Percentiles rank a stretch among this genome's conserved stretches.
phyloP scores from a whole-genome alignment of 1,140 invertebrate genomes.

The Cyclina sinensis region DNA sequence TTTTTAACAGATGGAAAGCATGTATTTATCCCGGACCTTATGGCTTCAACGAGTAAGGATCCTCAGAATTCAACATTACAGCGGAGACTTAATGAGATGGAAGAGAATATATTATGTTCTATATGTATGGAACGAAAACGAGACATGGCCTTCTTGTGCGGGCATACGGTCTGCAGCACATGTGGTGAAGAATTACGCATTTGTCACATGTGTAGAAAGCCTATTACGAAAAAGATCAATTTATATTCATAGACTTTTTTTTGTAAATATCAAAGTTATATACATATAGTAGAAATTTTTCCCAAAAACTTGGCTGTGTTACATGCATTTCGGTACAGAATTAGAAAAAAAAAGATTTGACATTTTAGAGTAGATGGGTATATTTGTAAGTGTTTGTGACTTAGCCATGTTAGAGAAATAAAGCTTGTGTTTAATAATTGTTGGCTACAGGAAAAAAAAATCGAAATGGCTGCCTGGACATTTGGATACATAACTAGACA shows the following conservation, averaged over 20 bases:
- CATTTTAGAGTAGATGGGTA: no score
- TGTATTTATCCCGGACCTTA: background rate
- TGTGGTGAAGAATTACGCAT: conserved; percentile 94
- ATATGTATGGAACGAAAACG: conserved; percentile 90
- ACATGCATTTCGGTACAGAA: no score
- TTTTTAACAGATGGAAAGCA: conserved; percentile 61
- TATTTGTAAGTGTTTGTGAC: no score
- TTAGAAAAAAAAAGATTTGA: no score
- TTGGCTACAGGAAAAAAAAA: no score
- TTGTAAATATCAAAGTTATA: no score
- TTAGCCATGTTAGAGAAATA: no score
- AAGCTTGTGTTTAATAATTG: no score
- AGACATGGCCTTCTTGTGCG: conserved; percentile 95
- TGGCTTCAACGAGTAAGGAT: conserved; percentile 26
- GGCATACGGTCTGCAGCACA: conserved; percentile 94
- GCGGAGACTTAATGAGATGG: conserved; percentile 94
- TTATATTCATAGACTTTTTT: conserved; percentile 86
- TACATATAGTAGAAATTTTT: no score
- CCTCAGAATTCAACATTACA: conserved; percentile 89
- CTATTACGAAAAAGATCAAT: conserved; percentile 95
- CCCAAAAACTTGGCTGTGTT: no score
- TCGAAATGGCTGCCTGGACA: no score
- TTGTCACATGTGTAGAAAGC: conserved; percentile 97
- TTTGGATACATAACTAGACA: no score
- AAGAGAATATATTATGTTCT: conserved; percentile 93